Percentiles rank a stretch among this genome's conserved stretches.
Evolutionary conservation across 2,113 vertebrate species (phyloP).

Genomic region (Oreotrochilus melanogaster): DNA sequence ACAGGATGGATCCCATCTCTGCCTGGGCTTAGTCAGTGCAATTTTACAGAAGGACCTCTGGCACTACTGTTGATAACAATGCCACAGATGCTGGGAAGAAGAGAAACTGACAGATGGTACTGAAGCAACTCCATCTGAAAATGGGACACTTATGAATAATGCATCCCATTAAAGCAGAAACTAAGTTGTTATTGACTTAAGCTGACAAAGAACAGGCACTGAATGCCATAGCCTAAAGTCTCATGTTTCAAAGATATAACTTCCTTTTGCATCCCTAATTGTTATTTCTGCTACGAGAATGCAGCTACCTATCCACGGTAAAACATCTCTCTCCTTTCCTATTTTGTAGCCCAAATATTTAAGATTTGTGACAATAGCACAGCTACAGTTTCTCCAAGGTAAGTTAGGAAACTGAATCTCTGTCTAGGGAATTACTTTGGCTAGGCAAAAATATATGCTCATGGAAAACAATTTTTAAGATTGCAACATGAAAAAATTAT

Average conservation of each 20-base stretch:
- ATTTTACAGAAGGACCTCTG: neutral
- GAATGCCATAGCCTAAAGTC: neutral
- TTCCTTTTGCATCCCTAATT: neutral
- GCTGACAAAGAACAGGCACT: neutral
- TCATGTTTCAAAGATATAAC: neutral
- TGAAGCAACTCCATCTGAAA: neutral
- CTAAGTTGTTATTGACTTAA: neutral
- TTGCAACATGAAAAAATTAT: neutral
- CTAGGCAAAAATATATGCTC: neutral
- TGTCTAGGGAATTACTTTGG: neutral
- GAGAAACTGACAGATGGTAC: neutral
- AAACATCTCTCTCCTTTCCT: neutral
- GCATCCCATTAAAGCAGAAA: neutral
- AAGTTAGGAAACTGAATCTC: neutral
- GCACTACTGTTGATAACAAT: fast-evolving
- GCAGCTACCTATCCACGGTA: neutral
- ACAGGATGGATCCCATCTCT: neutral
- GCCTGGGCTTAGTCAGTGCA: neutral
- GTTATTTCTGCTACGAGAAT: neutral
- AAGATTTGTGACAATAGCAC: neutral
- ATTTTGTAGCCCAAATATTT: neutral
- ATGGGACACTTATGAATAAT: neutral
- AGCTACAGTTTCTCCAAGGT: neutral
- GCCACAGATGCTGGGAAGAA: neutral
- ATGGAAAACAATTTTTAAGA: neutral